Percentiles rank a stretch among this genome's conserved stretches.
Conservation (phyloP, 2,113 vertebrate genomes). For the human region GRCh38 chr21:34100501-34101000, state of each 20-base stretch:
- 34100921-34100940: not conserved
- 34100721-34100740: not conserved
- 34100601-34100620: not conserved
- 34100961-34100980: not conserved
- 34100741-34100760: not conserved
- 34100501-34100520: not conserved
- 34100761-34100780: not conserved
- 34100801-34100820: not conserved
- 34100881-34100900: not conserved
- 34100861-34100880: not conserved
- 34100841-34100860: not conserved
- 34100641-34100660: not conserved
- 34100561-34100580: not conserved
- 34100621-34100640: not conserved
- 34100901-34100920: not conserved
- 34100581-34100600: not conserved
- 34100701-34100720: not conserved
- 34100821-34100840: not conserved
- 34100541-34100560: slow-evolving; percentile 18
- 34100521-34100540: slow-evolving; percentile 34
- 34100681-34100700: not conserved
- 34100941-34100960: not conserved
- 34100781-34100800: not conserved
- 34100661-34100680: not conserved
- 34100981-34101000: not conserved